These are phyloP conservation scores for Eciton burchellii DNA, from an alignment of 1,140 invertebrate species.

Conservation along the genomic window DNA sequence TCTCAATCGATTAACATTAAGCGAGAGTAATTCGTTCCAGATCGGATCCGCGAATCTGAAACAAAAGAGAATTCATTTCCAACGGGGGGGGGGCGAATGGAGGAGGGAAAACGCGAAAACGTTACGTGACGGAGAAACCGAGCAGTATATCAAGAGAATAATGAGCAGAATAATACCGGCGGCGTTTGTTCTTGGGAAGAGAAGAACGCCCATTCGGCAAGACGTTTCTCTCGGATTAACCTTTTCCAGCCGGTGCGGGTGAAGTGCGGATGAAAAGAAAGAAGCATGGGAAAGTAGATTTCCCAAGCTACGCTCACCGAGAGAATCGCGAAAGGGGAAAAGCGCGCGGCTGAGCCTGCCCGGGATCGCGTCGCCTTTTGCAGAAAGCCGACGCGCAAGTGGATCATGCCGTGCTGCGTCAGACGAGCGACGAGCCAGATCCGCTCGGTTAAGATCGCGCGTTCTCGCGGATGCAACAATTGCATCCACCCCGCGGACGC, in stretches of 20 bases:
- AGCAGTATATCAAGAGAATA: constrained; percentile 1
- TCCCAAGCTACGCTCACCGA: constrained; percentile 78
- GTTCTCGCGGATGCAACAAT: background rate
- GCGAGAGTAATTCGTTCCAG: no score
- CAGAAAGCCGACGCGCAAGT: background rate
- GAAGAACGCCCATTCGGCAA: background rate
- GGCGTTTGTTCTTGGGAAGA: constrained; percentile 20
- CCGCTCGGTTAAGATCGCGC: background rate
- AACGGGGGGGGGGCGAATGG: constrained; percentile 5
- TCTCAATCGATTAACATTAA: background rate
- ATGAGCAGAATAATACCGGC: background rate
- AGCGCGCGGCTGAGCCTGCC: background rate
- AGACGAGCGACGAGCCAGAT: constrained; percentile 25
- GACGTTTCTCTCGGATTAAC: constrained; percentile 65
- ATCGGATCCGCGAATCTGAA: background rate
- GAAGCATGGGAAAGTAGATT: constrained; percentile 77
- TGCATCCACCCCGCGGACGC: no score
- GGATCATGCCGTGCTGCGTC: constrained; percentile 2
- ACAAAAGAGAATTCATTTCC: background rate
- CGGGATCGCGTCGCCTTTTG: constrained; percentile 5
- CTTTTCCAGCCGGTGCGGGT: constrained; percentile 64
- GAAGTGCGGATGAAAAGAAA: constrained; percentile 6
- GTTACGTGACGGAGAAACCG: constrained; percentile 36
- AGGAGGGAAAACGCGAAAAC: background rate
- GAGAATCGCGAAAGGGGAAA: constrained; percentile 22